Conservation (phyloP, 1,140 invertebrate genomes). For the Listronotus oregonensis region DNA sequence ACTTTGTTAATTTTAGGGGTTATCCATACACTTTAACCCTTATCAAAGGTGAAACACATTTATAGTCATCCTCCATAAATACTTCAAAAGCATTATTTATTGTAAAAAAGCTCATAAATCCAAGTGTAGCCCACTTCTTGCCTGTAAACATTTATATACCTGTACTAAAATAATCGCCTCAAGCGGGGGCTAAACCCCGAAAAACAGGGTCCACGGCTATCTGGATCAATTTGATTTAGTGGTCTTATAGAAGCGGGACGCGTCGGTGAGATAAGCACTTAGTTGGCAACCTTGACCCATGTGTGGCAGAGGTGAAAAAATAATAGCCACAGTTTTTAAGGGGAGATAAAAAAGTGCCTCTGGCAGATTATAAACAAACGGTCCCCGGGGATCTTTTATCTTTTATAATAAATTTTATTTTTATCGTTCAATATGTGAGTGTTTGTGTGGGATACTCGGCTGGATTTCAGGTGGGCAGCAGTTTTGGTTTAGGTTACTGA, state of each 20-base stretch:
- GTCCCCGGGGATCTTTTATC: constrained; percentile 26
- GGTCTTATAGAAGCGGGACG: constrained; percentile 29
- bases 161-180: constrained; percentile 34
- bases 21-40: not conserved
- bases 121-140: no score
- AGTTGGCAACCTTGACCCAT: constrained; percentile 30
- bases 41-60: not conserved
- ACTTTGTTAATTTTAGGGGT: no score
- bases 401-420: constrained; percentile 33
- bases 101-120: no score
- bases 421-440: constrained; percentile 33
- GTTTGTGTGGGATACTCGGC: constrained; percentile 25
- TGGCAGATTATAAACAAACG: constrained; percentile 36
- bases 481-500: not conserved
- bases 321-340: constrained; percentile 33
- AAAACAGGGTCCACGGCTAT: constrained; percentile 24
- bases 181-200: constrained; percentile 22
- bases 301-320: constrained; percentile 32
- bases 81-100: no score
- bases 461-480: constrained; percentile 22
- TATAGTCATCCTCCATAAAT: not conserved
- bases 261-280: constrained; percentile 27
- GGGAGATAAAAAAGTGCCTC: constrained; percentile 31
- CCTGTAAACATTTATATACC: constrained; percentile 28
- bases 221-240: constrained; percentile 34